Conservation (phyloP, 2,797 vertebrate species). For the Clarias laeviceps region DNA sequence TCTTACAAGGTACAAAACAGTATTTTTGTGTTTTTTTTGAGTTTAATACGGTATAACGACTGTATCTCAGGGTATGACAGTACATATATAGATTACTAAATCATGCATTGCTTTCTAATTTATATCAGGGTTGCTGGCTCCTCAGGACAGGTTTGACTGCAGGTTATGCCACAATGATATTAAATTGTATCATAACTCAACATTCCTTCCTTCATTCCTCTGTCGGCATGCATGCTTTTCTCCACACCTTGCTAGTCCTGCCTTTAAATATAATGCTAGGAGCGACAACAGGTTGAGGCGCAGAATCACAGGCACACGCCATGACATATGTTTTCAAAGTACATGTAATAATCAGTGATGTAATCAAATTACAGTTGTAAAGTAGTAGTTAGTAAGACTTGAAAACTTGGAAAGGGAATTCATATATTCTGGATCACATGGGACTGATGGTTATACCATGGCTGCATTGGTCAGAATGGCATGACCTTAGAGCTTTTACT, state of each 20-base stretch:
- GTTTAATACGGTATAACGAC: not conserved
- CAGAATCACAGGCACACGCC: too few species aligned
- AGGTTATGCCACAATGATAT: not conserved
- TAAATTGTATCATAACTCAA: not conserved
- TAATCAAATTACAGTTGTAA: too few species aligned
- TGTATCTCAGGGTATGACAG: not conserved
- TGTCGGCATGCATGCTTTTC: not conserved
- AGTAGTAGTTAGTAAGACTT: too few species aligned
- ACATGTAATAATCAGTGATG: too few species aligned
- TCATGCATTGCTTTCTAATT: slow-evolving; percentile 6
- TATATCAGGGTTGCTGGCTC: not conserved
- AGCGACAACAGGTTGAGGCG: too few species aligned
- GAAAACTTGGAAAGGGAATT: not conserved
- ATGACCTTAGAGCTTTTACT: not conserved
- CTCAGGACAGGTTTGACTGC: not conserved
- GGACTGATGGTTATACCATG: not conserved
- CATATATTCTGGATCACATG: not conserved
- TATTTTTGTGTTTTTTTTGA: too few species aligned
- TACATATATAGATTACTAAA: slow-evolving; percentile 10
- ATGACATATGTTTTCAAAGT: too few species aligned
- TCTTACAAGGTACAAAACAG: not conserved
- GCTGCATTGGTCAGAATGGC: not conserved
- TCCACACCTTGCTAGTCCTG: not conserved
- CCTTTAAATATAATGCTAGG: not conserved
- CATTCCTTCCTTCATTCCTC: not conserved